Evolutionary conservation across 2,113 vertebrate genomes (phyloP).

Genomic region (Coreoperca whiteheadi): DNA sequence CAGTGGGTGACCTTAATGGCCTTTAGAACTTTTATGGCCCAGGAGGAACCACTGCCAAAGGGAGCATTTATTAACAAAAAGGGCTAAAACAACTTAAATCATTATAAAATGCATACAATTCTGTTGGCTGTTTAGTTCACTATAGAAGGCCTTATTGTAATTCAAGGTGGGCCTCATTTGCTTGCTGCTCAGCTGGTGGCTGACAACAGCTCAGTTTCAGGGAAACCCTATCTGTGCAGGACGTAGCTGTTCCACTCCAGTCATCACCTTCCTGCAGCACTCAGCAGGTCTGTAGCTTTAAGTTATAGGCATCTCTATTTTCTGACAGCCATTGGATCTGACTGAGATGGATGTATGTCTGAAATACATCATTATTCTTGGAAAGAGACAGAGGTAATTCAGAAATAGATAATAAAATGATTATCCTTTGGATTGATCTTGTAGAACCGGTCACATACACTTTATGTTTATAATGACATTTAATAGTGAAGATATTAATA

Average conservation of each 20-base stretch:
- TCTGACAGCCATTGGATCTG: constrained; percentile 27
- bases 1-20: constrained; percentile 53
- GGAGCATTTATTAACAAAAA: constrained; percentile 38
- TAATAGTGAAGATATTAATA: background rate
- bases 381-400: background rate
- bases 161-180: constrained; percentile 36
- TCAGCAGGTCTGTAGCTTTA: constrained; percentile 52
- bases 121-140: constrained; percentile 4
- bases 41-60: constrained; percentile 38
- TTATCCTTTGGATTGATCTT: background rate
- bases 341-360: constrained; percentile 25
- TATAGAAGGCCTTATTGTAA: constrained; percentile 49
- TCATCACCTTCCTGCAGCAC: constrained; percentile 64
- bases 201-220: constrained; percentile 73
- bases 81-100: constrained; percentile 28
- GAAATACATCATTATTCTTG: constrained; percentile 18
- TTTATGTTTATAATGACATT: background rate
- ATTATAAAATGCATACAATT: constrained; percentile 6
- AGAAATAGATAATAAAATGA: background rate
- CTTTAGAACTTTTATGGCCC: constrained; percentile 63
- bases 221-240: constrained; percentile 69
- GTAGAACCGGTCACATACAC: background rate
- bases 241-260: constrained; percentile 66
- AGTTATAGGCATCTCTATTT: constrained; percentile 41
- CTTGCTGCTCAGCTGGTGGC: constrained; percentile 59